phyloP scores from a whole-genome alignment of 1,140 invertebrate species.

The Rhyacophila brunnea region DNA sequence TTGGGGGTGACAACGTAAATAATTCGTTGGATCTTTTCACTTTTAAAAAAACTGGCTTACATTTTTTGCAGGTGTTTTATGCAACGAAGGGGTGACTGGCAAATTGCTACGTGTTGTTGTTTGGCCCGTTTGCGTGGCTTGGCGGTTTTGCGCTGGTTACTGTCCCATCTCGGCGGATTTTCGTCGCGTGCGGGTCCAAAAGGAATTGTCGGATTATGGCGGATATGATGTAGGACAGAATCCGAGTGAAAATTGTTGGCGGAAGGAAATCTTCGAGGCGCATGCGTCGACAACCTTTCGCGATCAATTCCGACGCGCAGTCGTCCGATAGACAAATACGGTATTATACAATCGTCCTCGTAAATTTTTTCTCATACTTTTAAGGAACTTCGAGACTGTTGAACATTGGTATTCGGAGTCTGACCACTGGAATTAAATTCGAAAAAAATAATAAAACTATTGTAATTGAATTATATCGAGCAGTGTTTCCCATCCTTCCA shows the following conservation, averaged over 20 bases:
- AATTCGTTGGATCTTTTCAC: not conserved
- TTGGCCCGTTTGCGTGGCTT: not conserved
- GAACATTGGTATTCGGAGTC: too few relatives aligned
- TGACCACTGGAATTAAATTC: too few relatives aligned
- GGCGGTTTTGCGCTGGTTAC: not conserved
- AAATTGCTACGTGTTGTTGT: not conserved
- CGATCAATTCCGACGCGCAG: constrained; percentile 7
- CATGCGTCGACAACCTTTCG: not conserved
- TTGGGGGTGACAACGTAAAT: not conserved
- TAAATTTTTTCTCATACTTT: too few relatives aligned
- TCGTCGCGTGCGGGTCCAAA: too few relatives aligned
- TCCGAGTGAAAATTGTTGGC: not conserved
- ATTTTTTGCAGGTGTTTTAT: not conserved
- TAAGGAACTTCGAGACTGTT: too few relatives aligned
- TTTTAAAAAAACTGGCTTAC: not conserved
- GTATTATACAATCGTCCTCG: not conserved
- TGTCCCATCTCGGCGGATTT: constrained; percentile 14
- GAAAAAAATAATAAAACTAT: too few relatives aligned
- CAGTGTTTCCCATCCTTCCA: too few relatives aligned
- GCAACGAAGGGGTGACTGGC: not conserved
- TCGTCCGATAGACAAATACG: not conserved
- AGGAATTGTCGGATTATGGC: not conserved
- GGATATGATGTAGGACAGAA: not conserved
- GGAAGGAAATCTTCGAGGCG: not conserved
- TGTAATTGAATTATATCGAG: too few relatives aligned